Evolutionary conservation across 2,888 invertebrate species (phyloP).

Genomic region (Epinotia ramella): DNA sequence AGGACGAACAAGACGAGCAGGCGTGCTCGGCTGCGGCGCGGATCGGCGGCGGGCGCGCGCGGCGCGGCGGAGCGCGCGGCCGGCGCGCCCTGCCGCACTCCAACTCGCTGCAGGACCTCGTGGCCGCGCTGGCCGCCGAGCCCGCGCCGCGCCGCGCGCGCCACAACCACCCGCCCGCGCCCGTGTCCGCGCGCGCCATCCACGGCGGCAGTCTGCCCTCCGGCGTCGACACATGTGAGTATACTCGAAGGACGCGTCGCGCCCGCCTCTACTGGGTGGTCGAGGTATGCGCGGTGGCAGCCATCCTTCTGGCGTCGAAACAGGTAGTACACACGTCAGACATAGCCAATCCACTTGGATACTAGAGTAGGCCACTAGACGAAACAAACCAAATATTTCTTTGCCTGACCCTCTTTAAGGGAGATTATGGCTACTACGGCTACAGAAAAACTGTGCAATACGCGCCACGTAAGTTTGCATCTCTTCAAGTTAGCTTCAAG

Average conservation of each 20-base stretch:
- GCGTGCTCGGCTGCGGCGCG: constrained; percentile 83
- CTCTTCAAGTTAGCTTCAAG: no score
- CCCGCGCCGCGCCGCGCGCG: constrained; percentile 65
- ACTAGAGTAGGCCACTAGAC: neutral
- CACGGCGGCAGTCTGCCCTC: constrained; percentile 82
- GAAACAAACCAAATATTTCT: neutral
- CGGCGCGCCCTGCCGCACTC: constrained; percentile 79
- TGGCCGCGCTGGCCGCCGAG: constrained; percentile 80
- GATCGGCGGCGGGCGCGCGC: constrained; percentile 63
- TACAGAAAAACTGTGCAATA: no score
- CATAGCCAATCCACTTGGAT: neutral
- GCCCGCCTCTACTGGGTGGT: no score
- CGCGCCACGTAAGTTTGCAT: no score
- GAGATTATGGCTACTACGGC: no score
- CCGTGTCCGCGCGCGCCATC: constrained; percentile 73
- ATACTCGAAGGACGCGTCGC: neutral
- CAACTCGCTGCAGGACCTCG: constrained; percentile 86
- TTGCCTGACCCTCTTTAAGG: no score
- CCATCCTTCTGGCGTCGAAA: no score
- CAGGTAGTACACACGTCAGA: no score
- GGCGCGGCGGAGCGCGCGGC: constrained; percentile 65
- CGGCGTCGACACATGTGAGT: constrained; percentile 78
- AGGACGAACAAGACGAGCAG: constrained; percentile 90
- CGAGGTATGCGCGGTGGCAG: neutral
- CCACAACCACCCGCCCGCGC: constrained; percentile 59